Conservation (phyloP, 2,113 vertebrate species). For the Herpetotheres cachinnans region DNA sequence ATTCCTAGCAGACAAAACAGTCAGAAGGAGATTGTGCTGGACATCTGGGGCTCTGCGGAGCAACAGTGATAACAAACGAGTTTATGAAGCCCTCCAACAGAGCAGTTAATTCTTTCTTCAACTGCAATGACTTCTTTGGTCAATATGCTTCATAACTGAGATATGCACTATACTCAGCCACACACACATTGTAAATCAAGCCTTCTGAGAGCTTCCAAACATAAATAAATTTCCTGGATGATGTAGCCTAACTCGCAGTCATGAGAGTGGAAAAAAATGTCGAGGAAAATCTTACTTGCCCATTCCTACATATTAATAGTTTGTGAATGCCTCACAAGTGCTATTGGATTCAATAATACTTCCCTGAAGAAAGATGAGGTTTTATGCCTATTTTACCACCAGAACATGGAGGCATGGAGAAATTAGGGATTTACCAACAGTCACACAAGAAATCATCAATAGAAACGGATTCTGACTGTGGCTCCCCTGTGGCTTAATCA, state of each 20-base stretch:
- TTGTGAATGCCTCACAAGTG: neutral
- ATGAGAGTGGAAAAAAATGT: neutral
- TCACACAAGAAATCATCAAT: neutral
- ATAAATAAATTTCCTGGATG: neutral
- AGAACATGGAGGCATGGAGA: neutral
- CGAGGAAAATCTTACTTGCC: neutral
- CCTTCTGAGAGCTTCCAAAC: neutral
- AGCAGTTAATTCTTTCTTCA: constrained; percentile 33
- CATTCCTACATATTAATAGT: neutral
- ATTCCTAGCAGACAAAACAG: constrained; percentile 26
- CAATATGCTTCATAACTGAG: constrained; percentile 6
- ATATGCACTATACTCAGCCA: neutral
- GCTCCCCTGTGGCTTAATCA: neutral
- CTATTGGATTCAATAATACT: neutral
- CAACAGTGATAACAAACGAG: constrained; percentile 23
- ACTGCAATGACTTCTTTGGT: constrained; percentile 50
- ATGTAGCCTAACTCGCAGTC: neutral
- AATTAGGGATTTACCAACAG: neutral
- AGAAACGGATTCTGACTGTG: neutral
- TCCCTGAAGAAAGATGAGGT: neutral
- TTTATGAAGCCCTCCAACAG: constrained; percentile 45
- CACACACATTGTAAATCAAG: neutral
- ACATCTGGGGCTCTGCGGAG: constrained; percentile 58
- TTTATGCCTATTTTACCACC: neutral
- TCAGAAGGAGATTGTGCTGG: constrained; percentile 63